Evolutionary conservation across 1,140 invertebrate species (phyloP), one percentile per base, ranked within the genome.

Genomic region (Caerostris extrusa): DNA sequence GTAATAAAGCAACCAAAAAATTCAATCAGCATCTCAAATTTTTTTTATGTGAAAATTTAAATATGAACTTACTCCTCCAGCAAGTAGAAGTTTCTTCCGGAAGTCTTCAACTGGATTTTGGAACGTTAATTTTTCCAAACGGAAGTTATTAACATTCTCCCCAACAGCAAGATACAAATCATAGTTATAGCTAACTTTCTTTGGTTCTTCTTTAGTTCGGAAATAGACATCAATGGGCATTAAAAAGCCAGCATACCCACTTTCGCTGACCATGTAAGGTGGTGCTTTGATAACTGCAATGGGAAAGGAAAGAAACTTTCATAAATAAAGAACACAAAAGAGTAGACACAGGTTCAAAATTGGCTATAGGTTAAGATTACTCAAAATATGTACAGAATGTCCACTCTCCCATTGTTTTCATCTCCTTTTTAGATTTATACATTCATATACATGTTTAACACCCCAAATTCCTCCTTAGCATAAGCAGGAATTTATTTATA

Each of bases 211-310:
- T 95, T 98, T 98, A 95, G 98, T 99, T 94, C 97, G 98, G 95
- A 99, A 97, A 95, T 98, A 98, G 90, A 99, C 97, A 95, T 99
- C 98, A 95, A 99, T 98, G 3, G 98, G 98, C 83, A 99, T 96
- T 69, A 97, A 96, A 95, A 99, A 99, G 19, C 98, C 98, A 91
- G 98, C 99, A 97, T 99, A 99, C 3, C 99, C 99, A 7, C 98
- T 98, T 96, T 99, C 98, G 95, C 98, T 97, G 19, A 99, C 97
- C 83, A 97, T 96, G 96, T 98, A 99, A n/a, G 99, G 98, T 67
- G 98, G 98, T 91, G 98, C 98, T 95, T 98, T 99, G 2, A 98
- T 96, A 95, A 98, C 98, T 98, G 96, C 94, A 97, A 97, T 95
- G 34, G 94, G 64, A 95, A 94, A 93, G 12, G 88, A 89, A 5